A percentile compares a stretch with the other conserved stretches of the same genome.
Evolutionary conservation across 1,140 invertebrate genomes (phyloP).

Genomic region (Saccostrea cuccullata): DNA sequence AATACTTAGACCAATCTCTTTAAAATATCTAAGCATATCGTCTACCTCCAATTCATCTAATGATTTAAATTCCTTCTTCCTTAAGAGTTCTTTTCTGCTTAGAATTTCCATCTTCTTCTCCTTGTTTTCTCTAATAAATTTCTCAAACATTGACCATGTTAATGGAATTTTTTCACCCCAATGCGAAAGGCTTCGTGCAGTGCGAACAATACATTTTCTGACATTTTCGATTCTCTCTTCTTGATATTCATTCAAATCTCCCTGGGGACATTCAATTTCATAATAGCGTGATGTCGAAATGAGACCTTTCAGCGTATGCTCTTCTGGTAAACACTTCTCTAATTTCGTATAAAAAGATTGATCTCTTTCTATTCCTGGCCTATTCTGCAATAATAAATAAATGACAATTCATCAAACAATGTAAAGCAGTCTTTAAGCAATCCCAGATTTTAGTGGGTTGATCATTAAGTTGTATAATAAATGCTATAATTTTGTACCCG

Average conservation of each 20-base stretch:
- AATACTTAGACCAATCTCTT: not conserved
- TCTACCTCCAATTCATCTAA: not conserved
- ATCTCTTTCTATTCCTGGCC: too few species aligned
- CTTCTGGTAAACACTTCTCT: not conserved
- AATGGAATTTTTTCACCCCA: not conserved
- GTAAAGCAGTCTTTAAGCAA: too few species aligned
- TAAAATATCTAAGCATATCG: not conserved
- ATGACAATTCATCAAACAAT: too few species aligned
- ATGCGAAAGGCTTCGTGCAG: not conserved
- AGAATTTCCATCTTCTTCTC: not conserved
- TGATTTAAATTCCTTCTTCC: not conserved
- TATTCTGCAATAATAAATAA: too few species aligned
- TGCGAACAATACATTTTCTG: not conserved
- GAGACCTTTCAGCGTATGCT: not conserved
- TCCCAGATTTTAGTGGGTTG: too few species aligned
- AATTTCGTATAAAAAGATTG: not conserved
- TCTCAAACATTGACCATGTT: not conserved
- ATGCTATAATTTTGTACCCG: too few species aligned
- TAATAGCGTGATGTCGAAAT: not conserved
- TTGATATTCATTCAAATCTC: not conserved
- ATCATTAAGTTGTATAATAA: too few species aligned
- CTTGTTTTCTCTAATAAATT: not conserved
- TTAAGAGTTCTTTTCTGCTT: not conserved
- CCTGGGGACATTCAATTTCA: not conserved
- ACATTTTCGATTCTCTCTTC: not conserved